Evolutionary conservation across 1,140 invertebrate genomes (phyloP).

Genomic region (Procambarus virginalis): DNA sequence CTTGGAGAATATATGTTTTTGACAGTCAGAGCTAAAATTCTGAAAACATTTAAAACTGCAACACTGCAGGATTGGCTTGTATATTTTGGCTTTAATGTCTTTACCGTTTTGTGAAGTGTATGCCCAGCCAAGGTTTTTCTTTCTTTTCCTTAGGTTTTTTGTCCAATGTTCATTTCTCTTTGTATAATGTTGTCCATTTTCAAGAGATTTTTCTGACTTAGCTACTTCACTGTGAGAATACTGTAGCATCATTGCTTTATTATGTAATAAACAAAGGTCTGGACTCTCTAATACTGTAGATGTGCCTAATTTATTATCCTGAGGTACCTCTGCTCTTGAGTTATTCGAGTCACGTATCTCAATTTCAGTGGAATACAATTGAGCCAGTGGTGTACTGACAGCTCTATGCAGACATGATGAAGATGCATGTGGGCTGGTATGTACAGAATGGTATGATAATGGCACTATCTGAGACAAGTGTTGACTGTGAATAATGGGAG

Average conservation of each 20-base stretch:
- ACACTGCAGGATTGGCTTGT: background rate
- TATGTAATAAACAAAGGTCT: background rate
- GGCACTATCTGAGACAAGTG: background rate
- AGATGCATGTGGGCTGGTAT: background rate
- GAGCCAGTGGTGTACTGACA: background rate
- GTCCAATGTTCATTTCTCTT: background rate
- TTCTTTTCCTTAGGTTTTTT: constrained; percentile 7
- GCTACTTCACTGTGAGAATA: background rate
- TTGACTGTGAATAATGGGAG: background rate
- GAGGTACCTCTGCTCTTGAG: background rate
- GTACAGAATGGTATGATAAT: background rate
- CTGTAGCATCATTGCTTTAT: background rate
- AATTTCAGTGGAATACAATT: background rate
- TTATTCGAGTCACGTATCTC: background rate
- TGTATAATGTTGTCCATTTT: background rate
- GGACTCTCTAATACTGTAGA: background rate
- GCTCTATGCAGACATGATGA: background rate
- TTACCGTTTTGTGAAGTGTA: constrained; percentile 8
- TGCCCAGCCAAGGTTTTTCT: constrained; percentile 12
- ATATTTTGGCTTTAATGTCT: constrained; percentile 9
- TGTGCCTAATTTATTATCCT: background rate
- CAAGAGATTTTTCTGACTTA: background rate
- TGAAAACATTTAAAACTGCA: constrained; percentile 24
- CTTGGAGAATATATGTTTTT: background rate
- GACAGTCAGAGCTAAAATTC: background rate